Evolutionary conservation across 2,113 vertebrate genomes (phyloP), one percentile per base, ranked within the genome.

Genomic region (Eleginops maclovinus): DNA sequence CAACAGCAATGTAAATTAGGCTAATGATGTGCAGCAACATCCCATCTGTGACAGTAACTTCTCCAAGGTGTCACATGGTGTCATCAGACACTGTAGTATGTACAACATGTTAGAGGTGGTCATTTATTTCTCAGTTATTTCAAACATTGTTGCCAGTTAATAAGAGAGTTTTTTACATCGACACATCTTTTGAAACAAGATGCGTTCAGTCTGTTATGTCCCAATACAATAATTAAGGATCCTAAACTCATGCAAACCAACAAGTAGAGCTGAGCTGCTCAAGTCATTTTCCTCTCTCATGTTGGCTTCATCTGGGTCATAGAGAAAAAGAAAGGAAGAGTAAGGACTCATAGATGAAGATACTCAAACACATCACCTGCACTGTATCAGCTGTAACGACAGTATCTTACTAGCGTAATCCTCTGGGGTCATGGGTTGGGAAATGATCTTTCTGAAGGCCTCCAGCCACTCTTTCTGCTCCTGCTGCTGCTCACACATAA

Each of bases 391-490:
- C 6, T 1, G 9, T 22, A 1, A 31, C 65, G 0, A 49, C 17
- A 19, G 28, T 31, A 9, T 76, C 93, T 92, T 93, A 96, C 95
- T 82, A 1, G 89, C 79, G 4, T 94, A 93, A 83, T 94, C 92
- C 83, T 96, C 93, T 2, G 92, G 83, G 0, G 93, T 94, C 94
- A 97, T 93, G 65, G 95, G 95, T 10, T 93, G 92, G 21, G 93
- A 85, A 60, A 98, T 96, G 79, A 99, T 85, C 26, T 90, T 84
- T 5, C 75, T 91, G 9, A 99, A 89, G 28, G 95, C 96, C 0
- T 95, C 94, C 65, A 97, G 84, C 98, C 98, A 99, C 75, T 99
- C 97, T 11, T 0, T 94, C 86, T 96, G 96, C 16, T 97, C 97
- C 43, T 88, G 92, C 12, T 96, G 95, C 0, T 92, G 96, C 79